Percentiles rank a stretch among this genome's conserved stretches.
Conservation (phyloP, 2,888 invertebrate species). For the Dynastes grantii region DNA sequence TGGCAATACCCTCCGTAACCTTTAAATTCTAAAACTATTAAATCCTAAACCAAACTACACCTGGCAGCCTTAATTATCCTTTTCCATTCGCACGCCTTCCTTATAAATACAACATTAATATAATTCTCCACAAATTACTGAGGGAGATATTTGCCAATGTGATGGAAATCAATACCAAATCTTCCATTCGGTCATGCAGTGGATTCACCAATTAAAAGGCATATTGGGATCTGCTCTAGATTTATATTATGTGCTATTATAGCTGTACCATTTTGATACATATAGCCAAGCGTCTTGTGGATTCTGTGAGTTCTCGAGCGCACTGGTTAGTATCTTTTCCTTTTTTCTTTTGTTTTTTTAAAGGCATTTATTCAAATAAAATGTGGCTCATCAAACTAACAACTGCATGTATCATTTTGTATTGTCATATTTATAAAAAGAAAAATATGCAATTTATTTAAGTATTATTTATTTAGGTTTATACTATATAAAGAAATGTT, state of each 20-base stretch:
- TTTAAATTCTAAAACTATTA: constrained; percentile 18
- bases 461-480: too few relatives aligned
- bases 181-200: constrained; percentile 64
- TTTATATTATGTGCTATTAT: constrained; percentile 63
- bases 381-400: constrained; percentile 21
- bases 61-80: constrained; percentile 12
- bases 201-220: constrained; percentile 61
- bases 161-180: constrained; percentile 54
- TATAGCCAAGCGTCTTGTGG: constrained; percentile 64
- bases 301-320: constrained; percentile 65
- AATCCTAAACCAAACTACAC: neutral
- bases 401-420: constrained; percentile 25
- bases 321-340: constrained; percentile 64
- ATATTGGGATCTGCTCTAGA: constrained; percentile 66
- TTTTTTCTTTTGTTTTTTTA: constrained; percentile 57
- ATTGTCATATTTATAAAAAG: neutral
- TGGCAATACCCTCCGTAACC: constrained; percentile 60
- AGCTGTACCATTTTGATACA: constrained; percentile 61
- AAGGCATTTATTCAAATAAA: constrained; percentile 46
- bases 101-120: constrained; percentile 16
- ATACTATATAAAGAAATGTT: neutral
- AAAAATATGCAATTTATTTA: too few relatives aligned
- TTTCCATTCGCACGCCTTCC: constrained; percentile 27
- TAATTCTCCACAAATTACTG: constrained; percentile 26
- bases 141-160: constrained; percentile 66